Percentiles rank a stretch among this genome's conserved stretches.
Conservation (phyloP, 30 jellyfish, hydroid and myxozoan species). For the Aurelia sp. region DNA sequence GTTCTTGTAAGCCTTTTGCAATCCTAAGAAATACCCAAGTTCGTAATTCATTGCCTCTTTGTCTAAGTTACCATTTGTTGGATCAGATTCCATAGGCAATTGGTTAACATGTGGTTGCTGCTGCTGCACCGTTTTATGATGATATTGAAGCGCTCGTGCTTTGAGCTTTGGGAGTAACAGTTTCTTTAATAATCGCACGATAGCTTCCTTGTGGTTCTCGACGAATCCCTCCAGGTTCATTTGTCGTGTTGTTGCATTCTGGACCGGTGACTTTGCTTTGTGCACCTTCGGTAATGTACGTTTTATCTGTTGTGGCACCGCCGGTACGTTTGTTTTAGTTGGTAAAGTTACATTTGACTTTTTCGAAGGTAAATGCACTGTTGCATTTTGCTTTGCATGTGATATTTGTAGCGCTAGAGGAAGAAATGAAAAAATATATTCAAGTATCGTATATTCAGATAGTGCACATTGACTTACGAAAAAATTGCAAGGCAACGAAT, state of each 20-base stretch:
- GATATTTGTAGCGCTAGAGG: too few relatives aligned
- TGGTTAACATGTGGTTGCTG: neutral
- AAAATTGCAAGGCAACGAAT: too few relatives aligned
- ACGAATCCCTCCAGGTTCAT: constrained; percentile 42
- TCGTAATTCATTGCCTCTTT: constrained; percentile 78
- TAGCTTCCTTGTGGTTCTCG: constrained; percentile 62
- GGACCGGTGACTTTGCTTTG: neutral
- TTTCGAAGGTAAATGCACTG: neutral
- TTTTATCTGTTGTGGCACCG: constrained; percentile 9
- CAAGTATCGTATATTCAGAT: too few relatives aligned
- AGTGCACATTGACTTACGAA: too few relatives aligned
- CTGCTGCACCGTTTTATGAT: neutral
- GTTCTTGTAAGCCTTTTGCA: constrained; percentile 68
- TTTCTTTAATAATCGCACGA: constrained; percentile 39
- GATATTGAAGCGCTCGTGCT: constrained; percentile 63
- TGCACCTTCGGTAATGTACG: constrained; percentile 9
- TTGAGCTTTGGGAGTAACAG: constrained; percentile 60
- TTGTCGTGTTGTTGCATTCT: constrained; percentile 30
- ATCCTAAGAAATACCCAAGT: constrained; percentile 66
- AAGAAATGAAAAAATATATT: too few relatives aligned
- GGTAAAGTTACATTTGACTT: neutral
- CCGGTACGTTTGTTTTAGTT: neutral
- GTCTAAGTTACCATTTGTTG: constrained; percentile 46
- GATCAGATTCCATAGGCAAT: constrained; percentile 23
- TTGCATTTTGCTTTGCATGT: neutral